These are phyloP conservation scores for Sericinus montela DNA, from an alignment of 2,888 invertebrate genomes.

Conservation along the genomic window DNA sequence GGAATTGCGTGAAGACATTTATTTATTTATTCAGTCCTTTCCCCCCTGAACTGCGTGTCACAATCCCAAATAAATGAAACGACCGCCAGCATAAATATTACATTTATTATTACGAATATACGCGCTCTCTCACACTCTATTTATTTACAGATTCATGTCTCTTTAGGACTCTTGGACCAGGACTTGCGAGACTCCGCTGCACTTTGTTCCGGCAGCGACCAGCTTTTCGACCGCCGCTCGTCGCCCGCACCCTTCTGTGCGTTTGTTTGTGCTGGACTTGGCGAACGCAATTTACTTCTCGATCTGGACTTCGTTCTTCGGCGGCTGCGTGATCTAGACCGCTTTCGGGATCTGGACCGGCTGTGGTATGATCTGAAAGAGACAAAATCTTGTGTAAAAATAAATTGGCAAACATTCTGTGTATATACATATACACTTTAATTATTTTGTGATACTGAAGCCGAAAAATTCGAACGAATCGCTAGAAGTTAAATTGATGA, in stretches of 20 bases:
- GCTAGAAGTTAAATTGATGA: no score
- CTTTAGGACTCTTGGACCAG: slow-evolving; percentile 48
- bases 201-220: slow-evolving; percentile 75
- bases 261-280: slow-evolving; percentile 16
- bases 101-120: not conserved
- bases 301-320: slow-evolving; percentile 37
- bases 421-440: no score
- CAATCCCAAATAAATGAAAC: slow-evolving; percentile 2
- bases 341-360: slow-evolving; percentile 48
- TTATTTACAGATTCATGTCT: not conserved
- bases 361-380: slow-evolving; percentile 48
- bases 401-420: no score
- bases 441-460: no score
- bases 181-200: slow-evolving; percentile 66
- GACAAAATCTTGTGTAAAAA: no score
- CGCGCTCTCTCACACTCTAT: not conserved
- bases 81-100: slow-evolving; percentile 18
- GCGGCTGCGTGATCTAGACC: slow-evolving; percentile 39
- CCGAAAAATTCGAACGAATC: no score
- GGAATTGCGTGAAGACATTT: no score
- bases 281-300: slow-evolving; percentile 22
- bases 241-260: no score
- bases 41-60: no score
- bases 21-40: not conserved
- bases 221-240: slow-evolving; percentile 74